These are phyloP conservation scores for Genyomyrus donnyi DNA, from an alignment of 2,113 vertebrate species.

Conservation along the genomic window DNA sequence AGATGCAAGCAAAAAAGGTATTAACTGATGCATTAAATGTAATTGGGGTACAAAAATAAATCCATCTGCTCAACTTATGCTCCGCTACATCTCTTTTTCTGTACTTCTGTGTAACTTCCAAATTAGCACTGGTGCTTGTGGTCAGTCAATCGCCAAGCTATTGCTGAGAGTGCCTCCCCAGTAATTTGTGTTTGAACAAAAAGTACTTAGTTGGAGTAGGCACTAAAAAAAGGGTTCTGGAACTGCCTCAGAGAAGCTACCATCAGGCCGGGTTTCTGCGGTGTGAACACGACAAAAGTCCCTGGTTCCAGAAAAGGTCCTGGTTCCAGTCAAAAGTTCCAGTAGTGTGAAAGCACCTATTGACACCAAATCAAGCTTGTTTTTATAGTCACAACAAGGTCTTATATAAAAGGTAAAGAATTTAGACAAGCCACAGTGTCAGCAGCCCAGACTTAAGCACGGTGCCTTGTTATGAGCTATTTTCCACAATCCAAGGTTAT, in stretches of 20 bases:
- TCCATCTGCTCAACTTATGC: neutral
- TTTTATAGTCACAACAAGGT: neutral
- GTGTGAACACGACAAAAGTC: neutral
- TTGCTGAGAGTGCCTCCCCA: neutral
- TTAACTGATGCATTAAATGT: neutral
- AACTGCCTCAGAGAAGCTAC: neutral
- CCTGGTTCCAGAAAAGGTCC: neutral
- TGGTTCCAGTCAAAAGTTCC: neutral
- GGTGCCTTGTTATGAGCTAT: neutral
- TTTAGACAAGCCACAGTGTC: neutral
- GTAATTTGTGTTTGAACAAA: neutral
- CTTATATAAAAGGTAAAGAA: neutral
- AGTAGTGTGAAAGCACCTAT: neutral
- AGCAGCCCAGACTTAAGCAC: neutral
- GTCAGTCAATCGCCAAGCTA: neutral
- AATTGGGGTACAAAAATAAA: neutral
- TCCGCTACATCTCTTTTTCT: neutral
- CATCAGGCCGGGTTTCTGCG: neutral
- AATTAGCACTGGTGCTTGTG: neutral
- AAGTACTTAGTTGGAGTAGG: neutral
- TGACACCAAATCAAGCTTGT: neutral
- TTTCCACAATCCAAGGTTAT: neutral
- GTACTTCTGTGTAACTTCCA: neutral
- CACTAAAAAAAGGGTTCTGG: neutral
- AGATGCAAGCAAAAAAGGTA: neutral